Conservation (phyloP, 2,113 vertebrate species). For the Neodontobutis hainanensis region DNA sequence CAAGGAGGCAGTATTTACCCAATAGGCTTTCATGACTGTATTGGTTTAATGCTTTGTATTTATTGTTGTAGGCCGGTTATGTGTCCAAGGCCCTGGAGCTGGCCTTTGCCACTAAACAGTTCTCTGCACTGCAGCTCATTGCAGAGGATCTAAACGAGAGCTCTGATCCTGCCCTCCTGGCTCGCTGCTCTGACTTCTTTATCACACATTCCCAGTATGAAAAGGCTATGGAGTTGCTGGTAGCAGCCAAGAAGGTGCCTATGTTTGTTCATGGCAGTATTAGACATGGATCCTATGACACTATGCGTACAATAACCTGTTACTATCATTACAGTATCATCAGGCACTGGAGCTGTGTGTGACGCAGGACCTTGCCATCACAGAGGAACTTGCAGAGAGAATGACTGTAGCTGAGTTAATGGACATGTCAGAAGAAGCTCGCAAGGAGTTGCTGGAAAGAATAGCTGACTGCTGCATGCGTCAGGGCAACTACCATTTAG, state of each 20-base stretch:
- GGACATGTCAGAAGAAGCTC: conserved; percentile 83
- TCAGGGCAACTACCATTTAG: conserved; percentile 93
- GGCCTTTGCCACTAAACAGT: conserved; percentile 92
- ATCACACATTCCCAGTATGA: conserved; percentile 88
- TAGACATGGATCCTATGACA: not conserved
- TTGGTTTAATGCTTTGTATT: not conserved
- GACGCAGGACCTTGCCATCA: conserved; percentile 91
- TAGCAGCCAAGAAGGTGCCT: conserved; percentile 90
- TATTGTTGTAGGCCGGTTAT: conserved; percentile 85
- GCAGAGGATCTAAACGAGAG: conserved; percentile 92
- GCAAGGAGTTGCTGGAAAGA: conserved; percentile 87
- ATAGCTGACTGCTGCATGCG: conserved; percentile 94
- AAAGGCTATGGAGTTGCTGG: conserved; percentile 89
- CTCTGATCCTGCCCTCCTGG: conserved; percentile 87
- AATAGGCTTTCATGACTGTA: too few relatives aligned
- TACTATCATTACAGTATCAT: conserved; percentile 77
- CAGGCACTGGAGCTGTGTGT: conserved; percentile 92
- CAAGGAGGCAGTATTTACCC: conserved; percentile 18
- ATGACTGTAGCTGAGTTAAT: conserved; percentile 88
- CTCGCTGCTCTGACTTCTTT: conserved; percentile 94
- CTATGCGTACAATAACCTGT: not conserved
- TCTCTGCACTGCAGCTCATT: conserved; percentile 89
- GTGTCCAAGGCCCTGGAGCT: conserved; percentile 95
- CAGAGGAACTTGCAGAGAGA: conserved; percentile 87
- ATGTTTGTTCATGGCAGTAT: not conserved